Conservation (phyloP, 2,888 invertebrate genomes). For the Himalopsyche anomala region DNA sequence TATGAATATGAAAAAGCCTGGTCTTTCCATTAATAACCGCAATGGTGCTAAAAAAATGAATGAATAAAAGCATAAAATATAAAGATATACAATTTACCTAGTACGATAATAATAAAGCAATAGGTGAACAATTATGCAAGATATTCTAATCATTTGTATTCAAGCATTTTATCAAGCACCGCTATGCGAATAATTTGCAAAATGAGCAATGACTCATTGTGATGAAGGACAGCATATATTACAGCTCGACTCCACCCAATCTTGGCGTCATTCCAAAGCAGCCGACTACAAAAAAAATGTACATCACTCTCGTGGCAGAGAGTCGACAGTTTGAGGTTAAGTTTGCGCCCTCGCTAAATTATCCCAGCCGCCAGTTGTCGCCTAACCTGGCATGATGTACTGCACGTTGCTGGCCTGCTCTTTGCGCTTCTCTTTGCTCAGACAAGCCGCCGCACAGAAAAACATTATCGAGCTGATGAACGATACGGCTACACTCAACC, state of each 20-base stretch:
- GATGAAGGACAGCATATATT: slow-evolving; percentile 49
- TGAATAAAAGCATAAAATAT: slow-evolving; percentile 27
- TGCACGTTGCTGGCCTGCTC: slow-evolving; percentile 88
- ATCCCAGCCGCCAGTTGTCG: slow-evolving; percentile 67
- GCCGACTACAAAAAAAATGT: slow-evolving; percentile 46
- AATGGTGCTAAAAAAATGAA: slow-evolving; percentile 20
- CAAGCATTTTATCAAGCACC: slow-evolving; percentile 24
- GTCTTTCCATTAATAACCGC: neutral
- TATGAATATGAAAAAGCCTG: slow-evolving; percentile 32
- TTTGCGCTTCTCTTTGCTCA: slow-evolving; percentile 85
- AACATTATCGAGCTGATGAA: slow-evolving; percentile 86
- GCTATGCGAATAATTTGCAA: neutral
- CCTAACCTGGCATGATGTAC: slow-evolving; percentile 92
- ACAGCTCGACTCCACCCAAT: slow-evolving; percentile 60
- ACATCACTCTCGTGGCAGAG: neutral
- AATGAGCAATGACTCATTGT: neutral
- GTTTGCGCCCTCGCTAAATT: neutral
- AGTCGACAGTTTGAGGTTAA: slow-evolving; percentile 22
- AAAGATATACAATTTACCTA: neutral
- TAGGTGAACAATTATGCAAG: neutral
- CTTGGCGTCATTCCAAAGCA: slow-evolving; percentile 57
- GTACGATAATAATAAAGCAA: neutral
- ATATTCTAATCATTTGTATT: neutral
- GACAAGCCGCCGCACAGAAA: slow-evolving; percentile 87
- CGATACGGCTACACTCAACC: slow-evolving; percentile 87